phyloP scores from a whole-genome alignment of 1,140 invertebrate genomes.

The Drosophila melanica region DNA sequence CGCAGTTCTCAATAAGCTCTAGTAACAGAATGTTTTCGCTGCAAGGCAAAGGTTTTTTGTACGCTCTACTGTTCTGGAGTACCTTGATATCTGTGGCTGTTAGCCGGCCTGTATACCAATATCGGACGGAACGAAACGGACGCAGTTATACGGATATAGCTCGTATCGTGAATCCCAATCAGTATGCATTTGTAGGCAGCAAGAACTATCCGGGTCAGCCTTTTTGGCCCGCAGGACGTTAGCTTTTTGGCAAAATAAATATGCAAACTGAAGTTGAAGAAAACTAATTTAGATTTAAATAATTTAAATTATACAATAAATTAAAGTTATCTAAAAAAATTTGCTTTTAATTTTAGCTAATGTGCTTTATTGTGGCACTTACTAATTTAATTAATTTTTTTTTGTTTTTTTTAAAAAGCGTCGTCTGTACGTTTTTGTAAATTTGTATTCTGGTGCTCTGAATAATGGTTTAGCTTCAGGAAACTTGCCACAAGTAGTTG shows the following conservation, averaged over 20 bases:
- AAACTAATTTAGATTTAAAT: not conserved
- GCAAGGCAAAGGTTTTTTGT: slow-evolving; percentile 38
- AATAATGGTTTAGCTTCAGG: not conserved
- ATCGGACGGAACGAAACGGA: slow-evolving; percentile 45
- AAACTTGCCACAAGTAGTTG: slow-evolving; percentile 16
- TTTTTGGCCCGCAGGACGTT: slow-evolving; percentile 62
- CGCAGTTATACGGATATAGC: slow-evolving; percentile 77
- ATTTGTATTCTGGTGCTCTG: not conserved
- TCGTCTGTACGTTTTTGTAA: no score
- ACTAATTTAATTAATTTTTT: no score
- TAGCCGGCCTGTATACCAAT: slow-evolving; percentile 30
- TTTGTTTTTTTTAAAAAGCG: no score
- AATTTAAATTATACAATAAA: no score
- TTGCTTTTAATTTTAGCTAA: no score
- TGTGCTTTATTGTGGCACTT: no score
- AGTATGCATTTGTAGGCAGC: slow-evolving; percentile 61
- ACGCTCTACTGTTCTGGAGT: slow-evolving; percentile 37
- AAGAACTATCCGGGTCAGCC: slow-evolving; percentile 70
- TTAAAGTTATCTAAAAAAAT: not conserved
- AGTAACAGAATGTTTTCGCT: slow-evolving; percentile 45
- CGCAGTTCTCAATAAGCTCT: slow-evolving; percentile 50
- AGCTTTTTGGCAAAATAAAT: not conserved
- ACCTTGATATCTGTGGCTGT: slow-evolving; percentile 12
- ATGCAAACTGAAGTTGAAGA: not conserved
- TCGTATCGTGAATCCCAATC: slow-evolving; percentile 72